Conservation (phyloP, 2,888 invertebrate genomes). For the Dolomedes plantarius region DNA sequence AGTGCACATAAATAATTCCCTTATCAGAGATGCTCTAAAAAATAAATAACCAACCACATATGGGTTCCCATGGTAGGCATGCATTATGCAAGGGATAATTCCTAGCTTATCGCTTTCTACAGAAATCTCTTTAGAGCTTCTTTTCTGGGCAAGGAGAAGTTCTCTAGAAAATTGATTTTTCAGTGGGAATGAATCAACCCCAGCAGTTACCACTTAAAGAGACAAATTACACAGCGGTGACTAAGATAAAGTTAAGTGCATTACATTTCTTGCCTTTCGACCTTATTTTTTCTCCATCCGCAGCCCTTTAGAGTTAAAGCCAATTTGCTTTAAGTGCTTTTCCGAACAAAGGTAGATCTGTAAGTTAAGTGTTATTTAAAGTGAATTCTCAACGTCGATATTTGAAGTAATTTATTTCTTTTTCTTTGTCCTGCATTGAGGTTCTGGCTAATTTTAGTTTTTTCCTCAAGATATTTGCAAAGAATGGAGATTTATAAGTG, state of each 20-base stretch:
- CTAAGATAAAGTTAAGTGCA: neutral
- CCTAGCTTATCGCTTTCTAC: too few relatives aligned
- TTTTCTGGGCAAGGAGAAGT: too few relatives aligned
- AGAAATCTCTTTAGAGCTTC: too few relatives aligned
- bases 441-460: too few relatives aligned
- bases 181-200: neutral
- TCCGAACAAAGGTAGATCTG: neutral
- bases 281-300: neutral
- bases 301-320: neutral
- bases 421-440: neutral
- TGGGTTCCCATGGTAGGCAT: too few relatives aligned
- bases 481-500: too few relatives aligned
- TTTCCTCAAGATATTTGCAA: too few relatives aligned
- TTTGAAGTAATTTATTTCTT: neutral
- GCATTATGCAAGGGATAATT: too few relatives aligned
- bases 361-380: neutral
- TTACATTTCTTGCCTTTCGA: neutral
- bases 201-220: neutral
- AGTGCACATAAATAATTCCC: too few relatives aligned
- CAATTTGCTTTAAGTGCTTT: neutral
- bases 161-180: neutral
- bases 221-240: neutral
- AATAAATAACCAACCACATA: too few relatives aligned
- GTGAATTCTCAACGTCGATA: neutral
- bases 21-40: too few relatives aligned